A percentile compares a stretch with the other conserved stretches of the same genome.
Conservation (phyloP, 2,113 vertebrate species). For the Brienomyrus brachyistius region DNA sequence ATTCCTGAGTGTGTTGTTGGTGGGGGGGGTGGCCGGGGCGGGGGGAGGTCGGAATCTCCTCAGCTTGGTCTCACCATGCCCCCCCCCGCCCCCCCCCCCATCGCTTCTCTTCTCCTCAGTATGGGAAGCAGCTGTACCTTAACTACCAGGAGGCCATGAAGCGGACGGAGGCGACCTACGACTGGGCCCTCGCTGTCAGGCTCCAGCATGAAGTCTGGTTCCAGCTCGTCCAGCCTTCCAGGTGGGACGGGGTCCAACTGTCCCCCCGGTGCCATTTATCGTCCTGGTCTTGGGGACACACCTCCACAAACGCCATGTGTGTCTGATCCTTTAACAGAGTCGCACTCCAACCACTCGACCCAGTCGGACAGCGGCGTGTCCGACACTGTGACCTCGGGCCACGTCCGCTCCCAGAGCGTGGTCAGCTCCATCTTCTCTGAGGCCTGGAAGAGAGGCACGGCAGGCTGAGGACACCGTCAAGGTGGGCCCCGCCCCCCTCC, state of each 20-base stretch:
- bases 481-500: constrained; percentile 53
- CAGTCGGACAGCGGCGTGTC: constrained; percentile 96
- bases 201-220: constrained; percentile 94
- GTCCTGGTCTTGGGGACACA: background rate
- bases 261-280: background rate
- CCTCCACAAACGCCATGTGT: background rate
- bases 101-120: constrained; percentile 55
- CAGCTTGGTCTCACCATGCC: background rate
- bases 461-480: constrained; percentile 81
- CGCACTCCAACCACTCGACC: constrained; percentile 91
- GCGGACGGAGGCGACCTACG: constrained; percentile 83
- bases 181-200: constrained; percentile 96
- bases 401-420: constrained; percentile 83
- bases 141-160: constrained; percentile 94
- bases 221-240: constrained; percentile 94
- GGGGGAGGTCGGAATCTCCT: background rate
- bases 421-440: constrained; percentile 98
- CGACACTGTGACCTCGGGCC: constrained; percentile 77
- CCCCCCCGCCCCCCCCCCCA: no score
- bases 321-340: constrained; percentile 56
- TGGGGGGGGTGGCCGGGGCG: no score
- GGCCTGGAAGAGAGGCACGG: constrained; percentile 90
- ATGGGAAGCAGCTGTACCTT: constrained; percentile 86
- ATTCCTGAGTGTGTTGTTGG: background rate
- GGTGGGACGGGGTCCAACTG: constrained; percentile 58